Percentiles rank a stretch among this genome's conserved stretches.
phyloP scores from a whole-genome alignment of 2,888 invertebrate genomes.

The Ormia ochracea region DNA sequence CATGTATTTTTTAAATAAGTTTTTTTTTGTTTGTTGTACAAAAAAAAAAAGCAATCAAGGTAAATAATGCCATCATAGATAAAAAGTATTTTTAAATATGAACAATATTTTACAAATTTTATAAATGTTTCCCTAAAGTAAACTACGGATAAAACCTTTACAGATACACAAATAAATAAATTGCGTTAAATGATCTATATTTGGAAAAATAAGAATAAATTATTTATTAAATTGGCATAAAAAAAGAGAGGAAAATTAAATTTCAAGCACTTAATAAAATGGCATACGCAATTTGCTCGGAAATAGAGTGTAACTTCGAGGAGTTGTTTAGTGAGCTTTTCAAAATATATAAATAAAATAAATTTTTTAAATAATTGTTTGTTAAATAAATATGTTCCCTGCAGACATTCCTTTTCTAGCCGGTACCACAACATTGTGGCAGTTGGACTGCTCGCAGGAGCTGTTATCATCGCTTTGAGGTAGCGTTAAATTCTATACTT shows the following conservation, averaged over 20 bases:
- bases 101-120: conserved; percentile 25
- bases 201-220: background rate
- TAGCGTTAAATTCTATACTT: too few relatives aligned
- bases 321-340: too few relatives aligned
- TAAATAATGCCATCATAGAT: conserved; percentile 35
- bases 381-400: too few relatives aligned
- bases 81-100: conserved; percentile 19
- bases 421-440: too few relatives aligned
- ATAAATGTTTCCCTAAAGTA: conserved; percentile 44
- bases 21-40: background rate
- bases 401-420: too few relatives aligned
- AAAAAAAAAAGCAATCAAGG: background rate
- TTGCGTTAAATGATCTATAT: background rate
- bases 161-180: background rate
- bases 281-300: too few relatives aligned
- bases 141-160: background rate
- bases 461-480: too few relatives aligned
- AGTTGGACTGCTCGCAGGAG: too few relatives aligned
- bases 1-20: background rate
- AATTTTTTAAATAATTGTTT: too few relatives aligned
- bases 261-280: background rate
- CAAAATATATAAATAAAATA: too few relatives aligned
- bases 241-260: background rate
- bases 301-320: too few relatives aligned
- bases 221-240: background rate